phyloP scores from a whole-genome alignment of 2,888 invertebrate species.

The Pediacus dermestoides region DNA sequence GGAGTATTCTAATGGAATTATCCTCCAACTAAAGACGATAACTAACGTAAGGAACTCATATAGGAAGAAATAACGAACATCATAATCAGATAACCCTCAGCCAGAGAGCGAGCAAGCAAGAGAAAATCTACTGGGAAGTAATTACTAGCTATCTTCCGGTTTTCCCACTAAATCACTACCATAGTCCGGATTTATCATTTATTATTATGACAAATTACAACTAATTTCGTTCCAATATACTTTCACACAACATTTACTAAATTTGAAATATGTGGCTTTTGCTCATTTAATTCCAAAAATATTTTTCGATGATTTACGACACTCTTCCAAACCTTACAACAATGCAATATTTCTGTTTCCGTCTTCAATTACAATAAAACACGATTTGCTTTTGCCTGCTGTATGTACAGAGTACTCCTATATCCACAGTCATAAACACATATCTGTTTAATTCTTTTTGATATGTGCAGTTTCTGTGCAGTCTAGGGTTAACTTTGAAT shows the following conservation, averaged over 20 bases:
- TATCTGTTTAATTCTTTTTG: constrained; percentile 9
- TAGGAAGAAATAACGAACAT: too few species aligned
- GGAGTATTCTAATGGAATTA: too few species aligned
- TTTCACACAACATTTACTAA: constrained; percentile 19
- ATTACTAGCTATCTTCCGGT: constrained; percentile 47
- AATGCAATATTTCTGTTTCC: constrained; percentile 1
- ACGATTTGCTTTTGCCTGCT: constrained; percentile 11
- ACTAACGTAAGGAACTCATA: too few species aligned
- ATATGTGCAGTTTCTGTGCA: constrained; percentile 11
- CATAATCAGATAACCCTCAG: constrained; percentile 44
- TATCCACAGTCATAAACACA: constrained; percentile 1
- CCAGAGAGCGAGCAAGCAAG: too few species aligned
- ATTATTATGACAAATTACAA: constrained; percentile 40
- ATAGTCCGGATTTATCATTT: constrained; percentile 38
- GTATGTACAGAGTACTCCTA: constrained; percentile 5
- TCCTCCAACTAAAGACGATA: too few species aligned
- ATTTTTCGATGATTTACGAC: too few species aligned
- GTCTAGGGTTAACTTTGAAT: constrained; percentile 15
- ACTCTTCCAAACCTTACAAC: not conserved
- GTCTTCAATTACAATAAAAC: constrained; percentile 16
- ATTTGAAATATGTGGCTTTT: constrained; percentile 9
- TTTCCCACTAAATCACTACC: constrained; percentile 45
- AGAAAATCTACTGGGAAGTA: too few species aligned
- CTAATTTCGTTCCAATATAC: constrained; percentile 26
- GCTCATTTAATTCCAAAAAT: too few species aligned